Percentiles rank a stretch among this genome's conserved stretches.
These are phyloP conservation scores for Orchesella cincta DNA, from an alignment of 1,140 invertebrate species.

Conservation along the genomic window DNA sequence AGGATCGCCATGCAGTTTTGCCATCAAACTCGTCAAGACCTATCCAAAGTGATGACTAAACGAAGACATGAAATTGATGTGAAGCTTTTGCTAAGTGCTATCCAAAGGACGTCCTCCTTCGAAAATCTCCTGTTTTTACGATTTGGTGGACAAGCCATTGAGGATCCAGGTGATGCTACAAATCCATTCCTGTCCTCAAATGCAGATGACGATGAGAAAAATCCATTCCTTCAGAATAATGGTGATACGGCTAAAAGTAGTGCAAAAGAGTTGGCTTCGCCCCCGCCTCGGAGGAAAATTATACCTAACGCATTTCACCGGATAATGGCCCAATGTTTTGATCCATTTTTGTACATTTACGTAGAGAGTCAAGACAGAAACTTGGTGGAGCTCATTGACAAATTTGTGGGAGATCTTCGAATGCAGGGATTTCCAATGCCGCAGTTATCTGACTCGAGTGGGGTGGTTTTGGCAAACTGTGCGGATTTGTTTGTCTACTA, in stretches of 20 bases:
- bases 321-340: constrained; percentile 87
- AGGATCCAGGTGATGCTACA: constrained; percentile 51
- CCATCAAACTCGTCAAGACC: constrained; percentile 70
- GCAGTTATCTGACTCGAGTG: constrained; percentile 58
- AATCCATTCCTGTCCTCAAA: constrained; percentile 39
- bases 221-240: constrained; percentile 40
- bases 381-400: constrained; percentile 80
- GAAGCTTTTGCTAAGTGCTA: constrained; percentile 89
- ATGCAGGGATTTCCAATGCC: constrained; percentile 61
- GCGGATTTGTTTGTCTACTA: constrained; percentile 89
- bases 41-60: constrained; percentile 82
- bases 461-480: constrained; percentile 81
- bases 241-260: background rate
- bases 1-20: constrained; percentile 92
- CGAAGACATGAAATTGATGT: constrained; percentile 89
- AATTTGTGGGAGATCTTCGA: constrained; percentile 70
- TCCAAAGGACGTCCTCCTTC: constrained; percentile 91
- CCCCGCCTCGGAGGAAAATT: constrained; percentile 31
- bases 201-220: constrained; percentile 36
- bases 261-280: background rate
- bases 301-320: constrained; percentile 64
- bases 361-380: constrained; percentile 89
- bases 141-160: constrained; percentile 77
- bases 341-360: constrained; percentile 89
- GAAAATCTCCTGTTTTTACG: constrained; percentile 85